Conservation (phyloP, 2,797 vertebrate genomes). For the Cottoperca gobio region DNA sequence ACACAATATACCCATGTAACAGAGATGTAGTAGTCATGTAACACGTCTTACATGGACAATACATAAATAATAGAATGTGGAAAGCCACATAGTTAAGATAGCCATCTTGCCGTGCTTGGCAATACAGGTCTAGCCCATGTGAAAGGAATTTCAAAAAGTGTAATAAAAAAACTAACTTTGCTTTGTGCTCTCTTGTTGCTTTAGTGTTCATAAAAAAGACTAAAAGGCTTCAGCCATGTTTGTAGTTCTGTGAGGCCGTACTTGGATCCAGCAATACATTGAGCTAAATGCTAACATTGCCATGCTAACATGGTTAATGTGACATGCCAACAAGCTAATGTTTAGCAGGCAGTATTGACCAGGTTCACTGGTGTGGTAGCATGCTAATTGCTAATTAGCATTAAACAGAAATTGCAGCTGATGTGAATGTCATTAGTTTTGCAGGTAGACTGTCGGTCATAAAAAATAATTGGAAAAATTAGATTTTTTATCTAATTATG, state of each 20-base stretch:
- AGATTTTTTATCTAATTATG: not conserved
- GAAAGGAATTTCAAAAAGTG: not conserved
- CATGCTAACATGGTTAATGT: not conserved
- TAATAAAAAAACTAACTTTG: not conserved
- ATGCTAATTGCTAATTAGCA: not conserved
- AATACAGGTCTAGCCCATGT: not conserved
- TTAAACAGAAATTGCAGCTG: not conserved
- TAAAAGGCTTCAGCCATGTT: no score
- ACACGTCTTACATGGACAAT: not conserved
- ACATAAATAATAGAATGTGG: not conserved
- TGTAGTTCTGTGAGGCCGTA: not conserved
- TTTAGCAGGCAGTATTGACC: not conserved
- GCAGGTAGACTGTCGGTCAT: not conserved
- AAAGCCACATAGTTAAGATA: no score
- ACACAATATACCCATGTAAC: conserved; percentile 1
- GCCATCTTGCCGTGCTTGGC: no score
- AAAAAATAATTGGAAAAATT: not conserved
- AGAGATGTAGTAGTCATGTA: not conserved
- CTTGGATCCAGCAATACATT: not conserved
- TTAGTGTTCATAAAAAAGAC: not conserved
- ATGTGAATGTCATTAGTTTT: not conserved
- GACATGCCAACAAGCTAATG: not conserved
- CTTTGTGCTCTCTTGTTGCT: not conserved
- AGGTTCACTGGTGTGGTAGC: not conserved
- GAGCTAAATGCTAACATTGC: not conserved